phyloP scores from a whole-genome alignment of 2,797 vertebrate genomes.

The Anguilla megastoma region DNA sequence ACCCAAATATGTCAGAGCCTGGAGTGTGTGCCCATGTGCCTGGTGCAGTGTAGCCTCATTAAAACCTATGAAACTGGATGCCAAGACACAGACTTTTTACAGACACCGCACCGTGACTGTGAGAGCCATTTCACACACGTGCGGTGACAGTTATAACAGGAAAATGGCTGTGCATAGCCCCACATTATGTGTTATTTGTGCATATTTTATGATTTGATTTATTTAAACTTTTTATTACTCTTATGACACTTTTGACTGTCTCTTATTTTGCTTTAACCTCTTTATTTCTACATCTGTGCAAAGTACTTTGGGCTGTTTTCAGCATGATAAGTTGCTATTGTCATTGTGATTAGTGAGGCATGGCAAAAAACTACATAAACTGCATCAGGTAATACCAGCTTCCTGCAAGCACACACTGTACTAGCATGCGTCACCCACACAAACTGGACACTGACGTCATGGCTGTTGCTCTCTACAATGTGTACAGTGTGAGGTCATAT shows the following conservation, averaged over 20 bases:
- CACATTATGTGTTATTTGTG: neutral
- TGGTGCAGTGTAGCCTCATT: neutral
- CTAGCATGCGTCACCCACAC: neutral
- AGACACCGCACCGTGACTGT: neutral
- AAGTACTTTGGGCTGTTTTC: too few relatives aligned
- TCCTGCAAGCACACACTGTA: neutral
- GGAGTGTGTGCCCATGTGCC: neutral
- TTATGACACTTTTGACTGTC: neutral
- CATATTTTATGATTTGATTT: too few relatives aligned
- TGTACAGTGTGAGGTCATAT: neutral
- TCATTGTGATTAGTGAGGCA: neutral
- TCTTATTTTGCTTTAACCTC: neutral
- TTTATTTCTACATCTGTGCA: too few relatives aligned
- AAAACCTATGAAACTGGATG: neutral
- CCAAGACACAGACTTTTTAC: neutral
- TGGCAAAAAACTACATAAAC: constrained; percentile 1
- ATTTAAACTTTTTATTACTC: neutral
- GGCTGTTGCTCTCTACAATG: neutral
- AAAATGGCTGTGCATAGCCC: neutral
- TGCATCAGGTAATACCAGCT: neutral
- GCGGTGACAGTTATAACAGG: neutral
- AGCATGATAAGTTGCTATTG: too few relatives aligned
- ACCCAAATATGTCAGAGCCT: neutral
- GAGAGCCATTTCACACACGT: neutral
- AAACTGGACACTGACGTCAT: neutral